Percentiles rank a stretch among this genome's conserved stretches.
Conservation (phyloP, 2,888 invertebrate species). For the Ichneumoninae sp. region DNA sequence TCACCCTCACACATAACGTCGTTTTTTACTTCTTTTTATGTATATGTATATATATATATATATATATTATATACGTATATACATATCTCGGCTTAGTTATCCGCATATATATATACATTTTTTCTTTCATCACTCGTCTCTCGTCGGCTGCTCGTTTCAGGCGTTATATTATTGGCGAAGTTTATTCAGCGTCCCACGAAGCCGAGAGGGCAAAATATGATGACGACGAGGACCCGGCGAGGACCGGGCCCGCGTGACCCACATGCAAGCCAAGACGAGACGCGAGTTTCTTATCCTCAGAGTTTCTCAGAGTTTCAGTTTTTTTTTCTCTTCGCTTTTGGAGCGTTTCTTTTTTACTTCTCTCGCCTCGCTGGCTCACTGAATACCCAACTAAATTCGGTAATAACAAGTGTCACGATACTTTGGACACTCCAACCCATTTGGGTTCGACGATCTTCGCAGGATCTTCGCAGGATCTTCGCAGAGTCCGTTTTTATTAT, state of each 20-base stretch:
- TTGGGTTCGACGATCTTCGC: slow-evolving; percentile 3
- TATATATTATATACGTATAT: slow-evolving; percentile 24
- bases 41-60: slow-evolving; percentile 2
- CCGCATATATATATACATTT: neutral
- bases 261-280: slow-evolving; percentile 35
- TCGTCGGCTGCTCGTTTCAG: slow-evolving; percentile 66
- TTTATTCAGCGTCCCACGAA: slow-evolving; percentile 70
- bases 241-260: slow-evolving; percentile 52
- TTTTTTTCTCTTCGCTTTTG: slow-evolving; percentile 27
- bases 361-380: slow-evolving; percentile 10
- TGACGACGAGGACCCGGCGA: slow-evolving; percentile 36
- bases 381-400: slow-evolving; percentile 25
- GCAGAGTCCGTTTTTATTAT: neutral
- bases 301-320: slow-evolving; percentile 34
- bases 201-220: slow-evolving; percentile 37
- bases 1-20: slow-evolving; percentile 35
- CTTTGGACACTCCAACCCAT: slow-evolving; percentile 1
- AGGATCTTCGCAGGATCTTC: neutral
- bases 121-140: slow-evolving; percentile 63
- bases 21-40: slow-evolving; percentile 45
- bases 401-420: slow-evolving; percentile 23
- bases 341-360: slow-evolving; percentile 8
- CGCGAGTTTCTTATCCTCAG: slow-evolving; percentile 42
- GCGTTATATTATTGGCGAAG: slow-evolving; percentile 68
- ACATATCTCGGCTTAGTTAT: slow-evolving; percentile 10